Percentiles rank a stretch among this genome's conserved stretches.
Conservation (phyloP, 1,140 invertebrate genomes). For the Rhagoletis zephyria region DNA sequence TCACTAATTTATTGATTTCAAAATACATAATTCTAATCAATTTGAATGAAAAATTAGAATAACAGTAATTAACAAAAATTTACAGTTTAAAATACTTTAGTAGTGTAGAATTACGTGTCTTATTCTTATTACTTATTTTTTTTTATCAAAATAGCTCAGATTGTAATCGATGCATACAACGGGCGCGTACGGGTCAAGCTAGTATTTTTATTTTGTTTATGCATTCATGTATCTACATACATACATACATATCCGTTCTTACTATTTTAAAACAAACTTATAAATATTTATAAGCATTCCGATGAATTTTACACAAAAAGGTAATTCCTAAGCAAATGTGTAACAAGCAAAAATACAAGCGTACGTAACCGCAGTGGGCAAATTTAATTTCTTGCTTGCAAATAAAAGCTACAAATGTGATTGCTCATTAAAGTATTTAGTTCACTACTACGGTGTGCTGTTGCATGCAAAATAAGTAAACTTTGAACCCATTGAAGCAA, state of each 20-base stretch:
- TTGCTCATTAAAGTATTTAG: background rate
- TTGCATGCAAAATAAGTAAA: constrained; percentile 7
- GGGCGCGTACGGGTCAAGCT: too few relatives aligned
- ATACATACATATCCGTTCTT: too few relatives aligned
- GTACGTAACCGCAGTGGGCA: background rate
- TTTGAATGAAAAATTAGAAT: too few relatives aligned
- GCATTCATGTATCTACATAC: too few relatives aligned
- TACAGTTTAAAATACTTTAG: too few relatives aligned
- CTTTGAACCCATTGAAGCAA: constrained; percentile 11
- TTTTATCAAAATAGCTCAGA: background rate
- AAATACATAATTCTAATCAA: too few relatives aligned
- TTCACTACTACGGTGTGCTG: background rate
- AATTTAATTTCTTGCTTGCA: background rate
- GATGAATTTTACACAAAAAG: background rate
- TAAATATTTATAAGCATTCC: background rate
- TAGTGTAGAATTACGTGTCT: too few relatives aligned
- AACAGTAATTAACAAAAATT: too few relatives aligned
- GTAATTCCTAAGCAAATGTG: background rate
- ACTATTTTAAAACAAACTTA: background rate
- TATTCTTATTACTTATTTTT: background rate
- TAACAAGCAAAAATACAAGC: background rate
- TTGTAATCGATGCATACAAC: background rate
- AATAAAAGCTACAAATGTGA: background rate
- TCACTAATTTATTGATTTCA: too few relatives aligned
- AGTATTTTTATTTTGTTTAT: too few relatives aligned